phyloP scores from a whole-genome alignment of 2,113 vertebrate species.

The Gnathonemus longibarbis region DNA sequence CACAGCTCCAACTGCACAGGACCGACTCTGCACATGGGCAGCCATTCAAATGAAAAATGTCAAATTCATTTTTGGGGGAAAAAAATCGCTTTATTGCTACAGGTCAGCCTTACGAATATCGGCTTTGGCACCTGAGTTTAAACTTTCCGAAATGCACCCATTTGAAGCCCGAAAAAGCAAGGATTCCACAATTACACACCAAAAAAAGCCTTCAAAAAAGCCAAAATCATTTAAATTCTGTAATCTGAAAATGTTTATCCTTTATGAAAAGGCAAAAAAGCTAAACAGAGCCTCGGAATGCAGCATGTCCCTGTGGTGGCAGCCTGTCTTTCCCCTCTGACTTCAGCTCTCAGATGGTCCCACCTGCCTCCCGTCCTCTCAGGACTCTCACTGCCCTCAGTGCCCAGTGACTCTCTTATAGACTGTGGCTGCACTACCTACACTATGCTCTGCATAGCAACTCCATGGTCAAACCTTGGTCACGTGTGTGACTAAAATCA shows the following conservation, averaged over 20 bases:
- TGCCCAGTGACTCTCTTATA: not conserved
- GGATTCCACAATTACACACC: not conserved
- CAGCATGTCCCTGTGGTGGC: not conserved
- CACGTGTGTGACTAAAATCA: not conserved
- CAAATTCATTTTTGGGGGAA: not conserved
- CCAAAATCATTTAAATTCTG: not conserved
- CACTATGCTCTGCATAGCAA: not conserved
- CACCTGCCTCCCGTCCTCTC: not conserved
- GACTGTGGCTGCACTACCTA: not conserved
- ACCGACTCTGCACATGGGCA: not conserved
- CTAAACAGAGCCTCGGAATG: not conserved
- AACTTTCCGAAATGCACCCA: not conserved
- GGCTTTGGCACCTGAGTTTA: not conserved
- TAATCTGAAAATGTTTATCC: not conserved
- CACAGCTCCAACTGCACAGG: not conserved
- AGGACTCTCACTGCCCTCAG: not conserved
- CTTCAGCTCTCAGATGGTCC: not conserved
- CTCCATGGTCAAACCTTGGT: not conserved
- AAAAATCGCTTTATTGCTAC: not conserved
- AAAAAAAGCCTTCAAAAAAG: not conserved
- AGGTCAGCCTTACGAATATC: not conserved
- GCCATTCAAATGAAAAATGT: not conserved
- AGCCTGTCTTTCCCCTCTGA: not conserved
- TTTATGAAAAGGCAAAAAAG: not conserved
- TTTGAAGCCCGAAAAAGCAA: not conserved